These are phyloP conservation scores for Fulica atra DNA, from an alignment of 2,113 vertebrate genomes.

Conservation along the genomic window DNA sequence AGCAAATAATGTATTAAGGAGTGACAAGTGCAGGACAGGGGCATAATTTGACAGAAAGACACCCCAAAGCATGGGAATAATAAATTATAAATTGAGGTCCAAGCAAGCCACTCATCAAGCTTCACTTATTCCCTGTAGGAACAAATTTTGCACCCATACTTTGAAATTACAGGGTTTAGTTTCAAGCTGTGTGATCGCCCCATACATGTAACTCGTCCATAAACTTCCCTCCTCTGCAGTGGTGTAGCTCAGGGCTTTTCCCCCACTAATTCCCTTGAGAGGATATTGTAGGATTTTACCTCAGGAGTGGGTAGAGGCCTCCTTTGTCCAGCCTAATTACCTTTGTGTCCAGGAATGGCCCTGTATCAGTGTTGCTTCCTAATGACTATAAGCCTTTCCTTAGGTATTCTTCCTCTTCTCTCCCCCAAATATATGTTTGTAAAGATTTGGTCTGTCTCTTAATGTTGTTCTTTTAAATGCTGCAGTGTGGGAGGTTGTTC, in stretches of 20 bases:
- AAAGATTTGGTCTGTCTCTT: not conserved
- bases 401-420: not conserved
- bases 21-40: not conserved
- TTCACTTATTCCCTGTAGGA: not conserved
- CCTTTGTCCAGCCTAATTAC: not conserved
- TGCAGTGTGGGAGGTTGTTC: not conserved
- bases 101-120: not conserved
- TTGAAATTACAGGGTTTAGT: not conserved
- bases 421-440: not conserved
- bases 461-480: not conserved
- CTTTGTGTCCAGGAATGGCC: not conserved
- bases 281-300: not conserved
- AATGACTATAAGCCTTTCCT: not conserved
- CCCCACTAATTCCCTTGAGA: not conserved
- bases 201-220: fast-evolving
- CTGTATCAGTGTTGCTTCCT: not conserved
- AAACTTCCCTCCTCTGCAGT: not conserved
- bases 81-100: not conserved
- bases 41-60: not conserved
- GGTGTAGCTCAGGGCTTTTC: not conserved
- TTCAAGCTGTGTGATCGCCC: not conserved
- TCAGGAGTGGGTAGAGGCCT: not conserved
- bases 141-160: not conserved
- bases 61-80: not conserved
- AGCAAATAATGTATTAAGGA: not conserved